Evolutionary conservation across 2,113 vertebrate species (phyloP), one percentile per base, ranked within the genome.

Genomic region (Myotis lucifugus): DNA sequence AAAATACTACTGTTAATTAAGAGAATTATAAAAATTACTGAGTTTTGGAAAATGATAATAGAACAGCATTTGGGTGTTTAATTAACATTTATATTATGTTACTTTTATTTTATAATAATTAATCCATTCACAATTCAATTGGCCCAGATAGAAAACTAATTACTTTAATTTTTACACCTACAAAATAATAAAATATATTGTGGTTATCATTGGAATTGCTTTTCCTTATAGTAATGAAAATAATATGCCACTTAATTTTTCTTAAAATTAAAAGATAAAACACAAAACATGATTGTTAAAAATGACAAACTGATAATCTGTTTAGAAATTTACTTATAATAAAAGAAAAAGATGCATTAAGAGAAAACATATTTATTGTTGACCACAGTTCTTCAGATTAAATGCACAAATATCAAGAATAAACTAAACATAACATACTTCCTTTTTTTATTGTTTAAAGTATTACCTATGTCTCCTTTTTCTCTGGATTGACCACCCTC

Each of bases 131-230:
- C 72, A 97, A 91, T 95, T 98, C 91, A 96, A 61, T 97, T 97
- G 96, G 67, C 93, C 64, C 46, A 97, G 87, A 97, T 93, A 97
- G 93, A 95, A 96, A 97, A 90, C 56, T 94, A 96, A 97, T 98
- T 97, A 93, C 50, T 96, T 96, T 72, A 95, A 76, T 95, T 95
- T 97, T 96, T 12, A 37, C 93, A 92, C 52, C 77, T 91, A 78
- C 92, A 96, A 92, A 97, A 88, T 94, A 94, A 95, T 95, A 23
- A 97, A 95, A 97, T 97, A 95, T 52, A 94, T 97, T 94, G 46
- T 89, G 64, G 2, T 85, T 96, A 69, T 79, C 50, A 95, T 88
- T 90, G 66, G 56, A 97, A 93, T 89, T 73, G 15, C 2, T 93
- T 91, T 54, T 96, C 93, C 83, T 93, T 95, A 90, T 1, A 85